These are phyloP conservation scores for Paratilapia polleni DNA, from an alignment of 2,113 vertebrate species.

Conservation along the genomic window DNA sequence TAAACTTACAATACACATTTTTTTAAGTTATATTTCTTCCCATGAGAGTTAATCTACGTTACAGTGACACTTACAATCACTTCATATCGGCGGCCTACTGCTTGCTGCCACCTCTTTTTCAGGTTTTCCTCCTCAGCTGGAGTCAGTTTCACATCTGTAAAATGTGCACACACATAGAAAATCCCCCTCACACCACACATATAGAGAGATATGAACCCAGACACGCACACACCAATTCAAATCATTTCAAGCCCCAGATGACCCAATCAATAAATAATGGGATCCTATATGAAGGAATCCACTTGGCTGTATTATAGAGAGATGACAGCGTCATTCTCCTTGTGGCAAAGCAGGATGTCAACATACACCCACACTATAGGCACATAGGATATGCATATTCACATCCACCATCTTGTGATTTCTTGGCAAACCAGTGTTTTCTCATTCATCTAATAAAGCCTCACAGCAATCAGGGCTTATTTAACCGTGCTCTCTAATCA, in stretches of 20 bases:
- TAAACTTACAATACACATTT: background rate
- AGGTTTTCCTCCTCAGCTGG: slow-evolving; percentile 67
- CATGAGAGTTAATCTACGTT: background rate
- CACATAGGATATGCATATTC: slow-evolving; percentile 35
- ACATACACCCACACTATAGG: slow-evolving; percentile 7
- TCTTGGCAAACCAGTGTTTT: slow-evolving; percentile 62
- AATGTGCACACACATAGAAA: slow-evolving; percentile 19
- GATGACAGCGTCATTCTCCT: slow-evolving; percentile 26
- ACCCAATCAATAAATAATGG: slow-evolving; percentile 28
- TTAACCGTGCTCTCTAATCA: slow-evolving; percentile 71
- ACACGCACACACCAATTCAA: background rate
- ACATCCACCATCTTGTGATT: slow-evolving; percentile 42
- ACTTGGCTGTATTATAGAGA: background rate
- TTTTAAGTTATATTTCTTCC: slow-evolving; percentile 6
- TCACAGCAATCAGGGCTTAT: slow-evolving; percentile 70
- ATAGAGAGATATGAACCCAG: background rate
- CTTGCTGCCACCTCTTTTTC: slow-evolving; percentile 86
- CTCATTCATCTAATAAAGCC: slow-evolving; percentile 60
- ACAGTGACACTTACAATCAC: slow-evolving; percentile 85
- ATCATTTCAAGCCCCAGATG: background rate
- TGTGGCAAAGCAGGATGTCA: slow-evolving; percentile 36
- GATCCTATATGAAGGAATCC: slow-evolving; percentile 23
- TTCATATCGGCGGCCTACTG: slow-evolving; percentile 86
- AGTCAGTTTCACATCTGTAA: slow-evolving; percentile 66
- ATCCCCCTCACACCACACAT: slow-evolving; percentile 4